Evolutionary conservation across 2,888 invertebrate genomes (phyloP).

Genomic region (Xestoiulus laeticollis): DNA sequence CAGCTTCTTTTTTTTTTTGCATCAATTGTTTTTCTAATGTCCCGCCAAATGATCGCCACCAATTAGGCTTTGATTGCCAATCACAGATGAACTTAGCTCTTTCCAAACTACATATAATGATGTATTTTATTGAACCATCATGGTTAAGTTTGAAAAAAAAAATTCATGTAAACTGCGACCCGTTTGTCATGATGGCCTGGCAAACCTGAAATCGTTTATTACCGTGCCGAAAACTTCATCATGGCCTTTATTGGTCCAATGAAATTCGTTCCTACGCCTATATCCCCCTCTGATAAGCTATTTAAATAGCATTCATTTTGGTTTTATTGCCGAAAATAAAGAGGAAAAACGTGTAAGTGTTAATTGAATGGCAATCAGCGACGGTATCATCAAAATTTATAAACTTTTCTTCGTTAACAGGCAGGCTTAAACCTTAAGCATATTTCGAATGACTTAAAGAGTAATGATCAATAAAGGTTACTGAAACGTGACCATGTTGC

Average conservation of each 20-base stretch:
- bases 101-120: background rate
- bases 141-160: background rate
- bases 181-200: background rate
- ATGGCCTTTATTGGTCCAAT: background rate
- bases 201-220: slow-evolving; percentile 26
- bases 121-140: background rate
- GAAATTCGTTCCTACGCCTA: background rate
- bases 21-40: background rate
- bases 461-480: background rate
- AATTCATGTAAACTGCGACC: background rate
- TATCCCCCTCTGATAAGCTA: background rate
- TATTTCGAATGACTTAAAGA: background rate
- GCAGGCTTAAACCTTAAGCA: background rate
- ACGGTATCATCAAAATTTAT: background rate
- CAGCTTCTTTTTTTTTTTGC: background rate
- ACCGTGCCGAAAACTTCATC: background rate
- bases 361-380: background rate
- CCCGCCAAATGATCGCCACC: slow-evolving; percentile 4
- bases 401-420: background rate
- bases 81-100: background rate
- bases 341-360: slow-evolving; percentile 3
- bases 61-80: background rate
- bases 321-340: slow-evolving; percentile 12
- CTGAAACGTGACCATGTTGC: background rate
- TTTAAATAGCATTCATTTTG: background rate